Conservation (phyloP, 2,888 invertebrate species). For the Rhingia campestris region DNA sequence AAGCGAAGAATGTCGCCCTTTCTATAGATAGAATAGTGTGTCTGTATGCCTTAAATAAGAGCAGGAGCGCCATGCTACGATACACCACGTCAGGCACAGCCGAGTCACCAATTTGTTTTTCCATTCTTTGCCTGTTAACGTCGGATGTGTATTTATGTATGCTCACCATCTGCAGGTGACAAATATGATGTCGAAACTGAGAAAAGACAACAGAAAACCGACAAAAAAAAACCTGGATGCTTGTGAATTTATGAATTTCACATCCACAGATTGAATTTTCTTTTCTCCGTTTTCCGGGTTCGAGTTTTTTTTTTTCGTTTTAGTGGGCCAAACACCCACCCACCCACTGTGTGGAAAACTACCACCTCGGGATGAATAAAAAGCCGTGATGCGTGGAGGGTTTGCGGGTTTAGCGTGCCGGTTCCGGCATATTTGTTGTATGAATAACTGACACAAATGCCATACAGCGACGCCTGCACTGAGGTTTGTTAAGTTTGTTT, state of each 20-base stretch:
- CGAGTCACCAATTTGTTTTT: constrained; percentile 16
- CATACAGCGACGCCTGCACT: constrained; percentile 13
- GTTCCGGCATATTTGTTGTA: constrained; percentile 7
- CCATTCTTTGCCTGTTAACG: constrained; percentile 31
- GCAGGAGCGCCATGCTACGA: not conserved
- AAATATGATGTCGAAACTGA: constrained; percentile 55
- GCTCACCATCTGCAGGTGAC: constrained; percentile 62
- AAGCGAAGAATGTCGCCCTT: not conserved
- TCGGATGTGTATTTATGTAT: constrained; percentile 46
- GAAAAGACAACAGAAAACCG: constrained; percentile 15
- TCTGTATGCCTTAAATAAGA: constrained; percentile 5
- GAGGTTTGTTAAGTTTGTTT: not conserved
- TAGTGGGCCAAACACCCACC: not conserved
- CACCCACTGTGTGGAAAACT: constrained; percentile 11
- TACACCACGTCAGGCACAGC: not conserved
- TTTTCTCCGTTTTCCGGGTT: not conserved
- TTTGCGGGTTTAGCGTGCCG: not conserved
- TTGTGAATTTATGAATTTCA: constrained; percentile 59
- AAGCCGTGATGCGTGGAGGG: not conserved
- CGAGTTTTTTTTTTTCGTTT: constrained; percentile 13
- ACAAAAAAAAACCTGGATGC: constrained; percentile 1
- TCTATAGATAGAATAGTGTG: not conserved
- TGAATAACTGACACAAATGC: constrained; percentile 31
- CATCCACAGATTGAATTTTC: constrained; percentile 58
- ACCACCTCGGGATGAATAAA: constrained; percentile 26